Evolutionary conservation across 2,113 vertebrate genomes (phyloP).

Genomic region (Bucco capensis): DNA sequence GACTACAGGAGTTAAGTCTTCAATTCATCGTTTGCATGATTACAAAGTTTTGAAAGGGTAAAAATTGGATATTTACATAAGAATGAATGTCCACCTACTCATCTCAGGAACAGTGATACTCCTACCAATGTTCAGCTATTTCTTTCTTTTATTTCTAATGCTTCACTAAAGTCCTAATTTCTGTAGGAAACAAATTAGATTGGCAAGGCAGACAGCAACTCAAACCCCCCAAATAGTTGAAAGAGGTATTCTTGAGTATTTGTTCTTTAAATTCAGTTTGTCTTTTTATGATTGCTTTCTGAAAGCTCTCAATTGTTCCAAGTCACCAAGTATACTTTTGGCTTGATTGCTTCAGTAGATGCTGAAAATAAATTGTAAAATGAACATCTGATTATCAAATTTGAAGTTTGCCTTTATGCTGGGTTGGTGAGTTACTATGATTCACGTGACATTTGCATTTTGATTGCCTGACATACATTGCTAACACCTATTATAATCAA

Average conservation of each 20-base stretch:
- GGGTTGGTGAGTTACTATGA: constrained; percentile 25
- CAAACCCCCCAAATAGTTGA: neutral
- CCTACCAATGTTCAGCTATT: neutral
- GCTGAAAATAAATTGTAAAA: constrained; percentile 22
- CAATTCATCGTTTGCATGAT: neutral
- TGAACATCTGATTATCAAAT: constrained; percentile 53
- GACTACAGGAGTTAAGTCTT: neutral
- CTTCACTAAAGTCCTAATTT: neutral
- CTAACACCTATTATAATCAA: constrained; percentile 46
- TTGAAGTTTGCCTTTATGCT: constrained; percentile 26
- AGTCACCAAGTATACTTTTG: neutral
- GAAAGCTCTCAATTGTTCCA: neutral
- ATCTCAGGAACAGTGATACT: neutral
- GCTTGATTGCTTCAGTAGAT: constrained; percentile 35
- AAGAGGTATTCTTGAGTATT: neutral
- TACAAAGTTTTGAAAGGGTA: neutral
- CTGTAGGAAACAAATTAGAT: neutral
- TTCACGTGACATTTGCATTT: constrained; percentile 8
- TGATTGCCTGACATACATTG: constrained; percentile 49
- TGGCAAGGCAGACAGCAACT: neutral
- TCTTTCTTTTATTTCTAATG: neutral
- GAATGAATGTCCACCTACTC: neutral
- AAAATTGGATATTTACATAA: neutral
- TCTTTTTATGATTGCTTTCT: neutral
- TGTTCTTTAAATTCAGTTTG: neutral